Base-by-base conservation (phyloP, 2,888 invertebrate species). In the Drosophila mayaguana region DNA sequence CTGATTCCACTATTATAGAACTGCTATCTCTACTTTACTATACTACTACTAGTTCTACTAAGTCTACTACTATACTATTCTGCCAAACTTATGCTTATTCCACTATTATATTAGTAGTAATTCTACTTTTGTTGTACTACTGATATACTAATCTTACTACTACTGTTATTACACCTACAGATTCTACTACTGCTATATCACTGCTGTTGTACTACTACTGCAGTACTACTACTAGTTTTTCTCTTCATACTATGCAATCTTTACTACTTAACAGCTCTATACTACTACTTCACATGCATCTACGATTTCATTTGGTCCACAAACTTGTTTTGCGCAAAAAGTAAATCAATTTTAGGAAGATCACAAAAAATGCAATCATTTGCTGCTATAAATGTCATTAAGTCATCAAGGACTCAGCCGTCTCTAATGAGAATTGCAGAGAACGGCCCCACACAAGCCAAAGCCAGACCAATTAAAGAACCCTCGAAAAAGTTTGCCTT, bases 401-500 rank as follows among this genome's bases (percentile, higher is more conserved):
- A 36, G 14, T 9, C 36, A 20, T 20, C 20, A 18, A 25, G 22
- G 11, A 2, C 14, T 11, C 38, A n/a, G 6, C 11, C 38, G 11
- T 28, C 11, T 38, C 11, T 18, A 46, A 51, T 60, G 36, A 18
- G 20, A 51, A 51, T 32, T 4, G 12, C 16, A 16, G 14, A n/a
- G 28, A 20, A 28, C 8, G 20, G 32, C 16, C 3, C 48, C 11
- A 40, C 48, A 0, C 38, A 46, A 46, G 22, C 43, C 40, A 43
- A 18, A 9, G 32, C 18, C 43, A 28, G 14, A 63, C 38, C 50
- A 55, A 62, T 70, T 73, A 54, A 68, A 46, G 28, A 18, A n/a
- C 75, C 53, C 75, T 50, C 69, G 72, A 32, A 9, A 40, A 68
- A 74, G 63, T 57, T 55, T n/a, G 20, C 20, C 45, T 18, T 14